A percentile compares a stretch with the other conserved stretches of the same genome.
Evolutionary conservation across 2,888 invertebrate genomes (phyloP).

Genomic region (Zygothrica quintamaculata): DNA sequence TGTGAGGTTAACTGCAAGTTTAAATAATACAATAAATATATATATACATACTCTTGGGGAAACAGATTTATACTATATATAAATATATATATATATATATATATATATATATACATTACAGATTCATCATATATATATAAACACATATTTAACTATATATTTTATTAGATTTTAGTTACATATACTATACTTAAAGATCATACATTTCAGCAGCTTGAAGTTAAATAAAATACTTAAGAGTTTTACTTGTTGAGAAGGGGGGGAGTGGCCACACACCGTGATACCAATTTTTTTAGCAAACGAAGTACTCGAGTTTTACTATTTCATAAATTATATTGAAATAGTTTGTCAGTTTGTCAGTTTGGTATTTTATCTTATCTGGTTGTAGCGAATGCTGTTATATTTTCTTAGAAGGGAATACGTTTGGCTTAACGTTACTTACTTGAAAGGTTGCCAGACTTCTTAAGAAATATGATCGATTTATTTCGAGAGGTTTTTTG

Average conservation of each 20-base stretch:
- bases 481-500: conserved; percentile 29
- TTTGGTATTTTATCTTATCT: conserved; percentile 71
- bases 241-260: too few species aligned
- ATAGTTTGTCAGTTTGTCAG: conserved; percentile 56
- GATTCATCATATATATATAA: too few species aligned
- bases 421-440: conserved; percentile 35
- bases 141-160: too few species aligned
- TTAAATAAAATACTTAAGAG: too few species aligned
- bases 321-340: conserved; percentile 51
- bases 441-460: conserved; percentile 31
- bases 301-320: conserved; percentile 12
- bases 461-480: conserved; percentile 53
- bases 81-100: too few species aligned
- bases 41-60: too few species aligned
- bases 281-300: conserved; percentile 10
- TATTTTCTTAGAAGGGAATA: conserved; percentile 3
- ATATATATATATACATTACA: too few species aligned
- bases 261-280: conserved; percentile 13
- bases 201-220: too few species aligned
- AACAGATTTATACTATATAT: too few species aligned
- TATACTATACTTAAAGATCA: too few species aligned
- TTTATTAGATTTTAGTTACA: too few species aligned
- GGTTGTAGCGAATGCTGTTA: conserved; percentile 2
- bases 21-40: background rate
- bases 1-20: conserved; percentile 40